Base-by-base conservation (phyloP, 2,797 vertebrate species). In the Sebastes taczanowskii region DNA sequence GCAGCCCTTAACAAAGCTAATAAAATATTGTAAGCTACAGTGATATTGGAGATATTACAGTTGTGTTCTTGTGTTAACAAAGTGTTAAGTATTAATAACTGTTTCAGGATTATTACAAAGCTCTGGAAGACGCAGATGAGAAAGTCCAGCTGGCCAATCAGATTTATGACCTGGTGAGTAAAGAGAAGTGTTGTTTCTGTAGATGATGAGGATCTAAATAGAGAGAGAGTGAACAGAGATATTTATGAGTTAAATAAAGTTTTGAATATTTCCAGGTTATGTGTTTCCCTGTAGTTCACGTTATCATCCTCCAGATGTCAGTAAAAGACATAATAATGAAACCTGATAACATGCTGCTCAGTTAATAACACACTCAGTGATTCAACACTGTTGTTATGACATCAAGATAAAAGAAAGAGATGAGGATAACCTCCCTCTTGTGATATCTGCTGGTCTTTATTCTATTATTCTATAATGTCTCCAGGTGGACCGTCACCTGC, bases 81-180 rank as follows among this genome's bases (percentile, higher is more conserved):
- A 25, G 23, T 13, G 23, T 25, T 25, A 13, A 25, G 25, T 13
- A 23, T 25, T 56, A 56, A 23, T 56, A 11, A 23, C 11, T 35
- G 22, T 90, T 93, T 83, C 84, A 99, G 98, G 98, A 99, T 94
- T 99, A 99, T 87, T 99, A 98, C 92, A 99, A 99, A 94, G 98
- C 98, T 72, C 90, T 99, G 93, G 99, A 99, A 93, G 99, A 99
- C 83, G 98, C 99, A 49, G 98, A 99, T 88, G 99, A 99, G 90
- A 99, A 99, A 81, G 98, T 99, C 27, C 98, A 99, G 35, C 95
- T 99, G 95, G 98, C 99, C 94, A 99, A 99, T 96, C 99, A 99
- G 95, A 99, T 99, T 81, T 99, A 99, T 92, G 98, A 99, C 83
- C 96, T 99, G 97, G 98, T 99, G 95, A 98, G 98, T 64, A 52